phyloP scores from a whole-genome alignment of 2,797 vertebrate genomes.

The Myiotriccus ornatus region DNA sequence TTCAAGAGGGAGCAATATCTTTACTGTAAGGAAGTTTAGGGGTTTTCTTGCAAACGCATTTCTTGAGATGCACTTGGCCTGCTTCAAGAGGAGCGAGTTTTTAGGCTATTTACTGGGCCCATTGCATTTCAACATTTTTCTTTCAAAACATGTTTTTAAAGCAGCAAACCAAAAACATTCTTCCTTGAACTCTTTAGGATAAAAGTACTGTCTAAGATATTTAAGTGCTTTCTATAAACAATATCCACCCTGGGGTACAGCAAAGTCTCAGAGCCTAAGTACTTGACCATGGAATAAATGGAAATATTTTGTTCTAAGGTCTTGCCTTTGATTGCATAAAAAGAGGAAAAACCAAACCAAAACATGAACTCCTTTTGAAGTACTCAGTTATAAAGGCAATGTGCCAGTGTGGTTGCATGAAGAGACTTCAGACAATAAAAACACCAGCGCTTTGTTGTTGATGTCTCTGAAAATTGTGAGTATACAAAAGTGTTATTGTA shows the following conservation, averaged over 20 bases:
- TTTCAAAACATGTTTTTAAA: conserved; percentile 10
- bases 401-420: background rate
- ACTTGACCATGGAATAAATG: background rate
- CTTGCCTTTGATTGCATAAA: background rate
- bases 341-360: conserved; percentile 1
- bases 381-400: background rate
- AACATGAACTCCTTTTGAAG: conserved; percentile 12
- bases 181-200: background rate
- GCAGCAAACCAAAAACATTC: background rate
- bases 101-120: background rate
- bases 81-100: background rate
- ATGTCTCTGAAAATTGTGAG: background rate
- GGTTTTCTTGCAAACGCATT: background rate
- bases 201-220: background rate
- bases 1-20: background rate
- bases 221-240: background rate
- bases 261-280: background rate
- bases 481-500: background rate
- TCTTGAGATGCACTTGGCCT: background rate
- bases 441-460: background rate
- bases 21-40: background rate
- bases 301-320: background rate
- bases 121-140: background rate
- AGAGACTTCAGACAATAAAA: background rate
- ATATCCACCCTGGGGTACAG: background rate